These are phyloP conservation scores for Parnassius glacialis DNA, from an alignment of 2,888 invertebrate genomes.

Conservation along the genomic window DNA sequence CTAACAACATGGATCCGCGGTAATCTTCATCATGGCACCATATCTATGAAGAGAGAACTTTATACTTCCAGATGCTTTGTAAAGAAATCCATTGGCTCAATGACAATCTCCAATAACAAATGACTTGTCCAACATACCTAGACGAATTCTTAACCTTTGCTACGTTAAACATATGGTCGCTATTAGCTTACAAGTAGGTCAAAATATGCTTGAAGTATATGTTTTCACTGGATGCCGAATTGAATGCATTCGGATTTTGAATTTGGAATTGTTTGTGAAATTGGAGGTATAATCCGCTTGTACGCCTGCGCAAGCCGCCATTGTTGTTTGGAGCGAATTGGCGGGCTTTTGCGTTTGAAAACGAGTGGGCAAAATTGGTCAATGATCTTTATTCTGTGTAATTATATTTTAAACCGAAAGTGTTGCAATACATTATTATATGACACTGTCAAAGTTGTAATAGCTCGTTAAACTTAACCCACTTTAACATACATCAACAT, in stretches of 20 bases:
- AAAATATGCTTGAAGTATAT: constrained; percentile 34
- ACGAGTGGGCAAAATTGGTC: constrained; percentile 3
- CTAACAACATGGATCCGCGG: constrained; percentile 1
- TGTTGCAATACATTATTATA: no score
- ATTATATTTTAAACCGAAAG: no score
- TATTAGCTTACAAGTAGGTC: constrained; percentile 28
- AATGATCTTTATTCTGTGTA: constrained; percentile 1
- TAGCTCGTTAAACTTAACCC: no score
- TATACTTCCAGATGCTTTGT: constrained; percentile 21
- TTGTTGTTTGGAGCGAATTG: constrained; percentile 32
- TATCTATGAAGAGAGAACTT: constrained; percentile 16
- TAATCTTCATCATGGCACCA: constrained; percentile 16
- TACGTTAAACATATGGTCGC: neutral
- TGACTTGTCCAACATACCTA: neutral
- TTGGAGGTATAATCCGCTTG: constrained; percentile 61
- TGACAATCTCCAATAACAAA: constrained; percentile 51
- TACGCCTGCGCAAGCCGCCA: constrained; percentile 49
- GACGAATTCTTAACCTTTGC: neutral
- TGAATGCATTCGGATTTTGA: constrained; percentile 43
- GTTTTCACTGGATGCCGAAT: constrained; percentile 55
- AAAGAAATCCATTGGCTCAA: constrained; percentile 35
- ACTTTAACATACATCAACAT: no score
- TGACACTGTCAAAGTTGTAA: no score
- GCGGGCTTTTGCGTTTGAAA: constrained; percentile 10
- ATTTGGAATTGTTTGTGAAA: constrained; percentile 57